Base-by-base conservation (phyloP, 2,797 vertebrate species). In the Cichlasoma orientale region DNA sequence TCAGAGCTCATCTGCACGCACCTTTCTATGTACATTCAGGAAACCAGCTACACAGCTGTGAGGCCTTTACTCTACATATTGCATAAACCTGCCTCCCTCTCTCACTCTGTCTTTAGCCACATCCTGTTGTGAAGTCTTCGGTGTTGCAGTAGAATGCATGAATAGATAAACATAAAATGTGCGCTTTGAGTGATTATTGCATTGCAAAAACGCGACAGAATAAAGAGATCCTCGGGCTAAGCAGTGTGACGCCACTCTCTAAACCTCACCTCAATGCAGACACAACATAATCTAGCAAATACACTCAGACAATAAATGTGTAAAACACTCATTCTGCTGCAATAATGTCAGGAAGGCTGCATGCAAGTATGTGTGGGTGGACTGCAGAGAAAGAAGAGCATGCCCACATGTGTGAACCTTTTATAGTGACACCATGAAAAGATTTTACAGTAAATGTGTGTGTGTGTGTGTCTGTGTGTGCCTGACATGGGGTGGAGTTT, bases 51-150 rank as follows among this genome's bases (percentile, higher is more conserved):
- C 56, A 87, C 78, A 89, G 71, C 76, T 83, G 86, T 72, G 14
- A 54, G 31, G 27, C 70, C 4, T 0, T 31, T 72, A 71, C 59
- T 80, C 56, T 69, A 70, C 52, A 75, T 52, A 4, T 33, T 79
- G 63, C 74, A 80, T 56, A 33, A 75, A 69, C 21, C 7, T 3
- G 68, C 25, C 53, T 75, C 55, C 23, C 54, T 63, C 50, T 56
- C 23, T 72, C 27, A 54, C 59, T 77, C 50, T 36, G 21, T 41
- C 8, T 57, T 52, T 19, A 73, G 84, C 89, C 88, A 86, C 93
- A 90, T 92, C 90, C 93, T 92, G 89, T 73, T 82, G 70, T 84
- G 57, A 74, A 74, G 72, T 82, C 44, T 68, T 59, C 33, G 47
- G 21, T 58, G 74, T 72, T 58, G 72, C 73, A 77, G 61, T 33